Evolutionary conservation across 2,888 invertebrate genomes (phyloP).

Genomic region (Morinoia aosen): DNA sequence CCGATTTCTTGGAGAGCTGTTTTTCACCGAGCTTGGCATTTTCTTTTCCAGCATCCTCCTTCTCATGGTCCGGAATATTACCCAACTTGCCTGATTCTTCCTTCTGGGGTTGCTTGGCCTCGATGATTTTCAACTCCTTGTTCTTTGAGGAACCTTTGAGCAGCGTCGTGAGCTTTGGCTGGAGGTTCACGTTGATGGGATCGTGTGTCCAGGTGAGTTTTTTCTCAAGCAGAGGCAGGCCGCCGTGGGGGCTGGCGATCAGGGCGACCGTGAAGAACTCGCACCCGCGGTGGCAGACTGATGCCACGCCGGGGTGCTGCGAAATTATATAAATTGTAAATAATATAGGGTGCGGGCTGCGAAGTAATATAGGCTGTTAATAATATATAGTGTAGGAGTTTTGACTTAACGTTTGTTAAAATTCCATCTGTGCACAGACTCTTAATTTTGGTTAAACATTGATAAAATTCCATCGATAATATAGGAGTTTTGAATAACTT

Average conservation of each 20-base stretch:
- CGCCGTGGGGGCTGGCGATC: slow-evolving; percentile 58
- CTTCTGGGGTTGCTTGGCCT: neutral
- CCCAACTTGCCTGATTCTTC: neutral
- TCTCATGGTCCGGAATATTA: neutral
- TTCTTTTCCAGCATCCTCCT: neutral
- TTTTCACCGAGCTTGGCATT: neutral
- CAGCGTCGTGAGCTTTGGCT: neutral
- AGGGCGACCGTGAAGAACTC: slow-evolving; percentile 65
- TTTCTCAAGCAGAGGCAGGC: neutral
- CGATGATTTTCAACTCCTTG: neutral
- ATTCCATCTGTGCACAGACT: no score
- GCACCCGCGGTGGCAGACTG: slow-evolving; percentile 64
- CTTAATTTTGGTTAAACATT: no score
- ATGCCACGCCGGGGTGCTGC: slow-evolving; percentile 57
- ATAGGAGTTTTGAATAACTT: no score
- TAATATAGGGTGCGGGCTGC: slow-evolving; percentile 32
- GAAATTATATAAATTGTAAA: neutral
- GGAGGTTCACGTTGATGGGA: slow-evolving; percentile 12
- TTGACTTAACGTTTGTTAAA: neutral
- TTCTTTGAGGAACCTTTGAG: neutral
- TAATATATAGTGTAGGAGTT: neutral
- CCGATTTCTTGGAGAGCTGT: neutral
- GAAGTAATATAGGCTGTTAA: neutral
- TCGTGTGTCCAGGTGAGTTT: neutral
- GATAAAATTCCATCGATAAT: no score